Conservation (phyloP, 2,797 vertebrate genomes). For the Anguilla obscura region DNA sequence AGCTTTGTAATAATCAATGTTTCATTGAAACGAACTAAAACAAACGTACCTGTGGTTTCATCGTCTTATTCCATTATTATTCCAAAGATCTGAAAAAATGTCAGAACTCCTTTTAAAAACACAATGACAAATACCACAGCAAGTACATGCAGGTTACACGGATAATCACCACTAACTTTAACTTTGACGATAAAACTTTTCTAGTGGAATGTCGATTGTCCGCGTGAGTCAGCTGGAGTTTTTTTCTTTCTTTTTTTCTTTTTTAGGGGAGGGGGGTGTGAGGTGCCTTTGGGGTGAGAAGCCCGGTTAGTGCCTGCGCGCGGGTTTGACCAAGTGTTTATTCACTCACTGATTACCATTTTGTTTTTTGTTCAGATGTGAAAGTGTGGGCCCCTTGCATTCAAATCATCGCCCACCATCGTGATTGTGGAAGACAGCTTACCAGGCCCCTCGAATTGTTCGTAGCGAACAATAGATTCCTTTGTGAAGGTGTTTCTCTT, state of each 20-base stretch:
- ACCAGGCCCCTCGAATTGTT: constrained; percentile 81
- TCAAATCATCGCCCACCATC: constrained; percentile 81
- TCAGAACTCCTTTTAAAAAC: constrained; percentile 22
- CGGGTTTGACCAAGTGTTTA: constrained; percentile 63
- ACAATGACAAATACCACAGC: not conserved
- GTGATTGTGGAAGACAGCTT: constrained; percentile 86
- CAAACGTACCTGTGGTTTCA: constrained; percentile 25
- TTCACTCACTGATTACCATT: constrained; percentile 79
- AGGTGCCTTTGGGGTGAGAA: constrained; percentile 26
- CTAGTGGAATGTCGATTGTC: constrained; percentile 27
- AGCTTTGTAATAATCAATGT: constrained; percentile 15
- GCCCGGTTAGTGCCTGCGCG: constrained; percentile 36
- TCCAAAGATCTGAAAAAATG: constrained; percentile 28
- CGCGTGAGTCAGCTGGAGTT: constrained; percentile 26
- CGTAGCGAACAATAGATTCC: constrained; percentile 74
- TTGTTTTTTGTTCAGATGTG: constrained; percentile 75
- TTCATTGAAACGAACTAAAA: not conserved
- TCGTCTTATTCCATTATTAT: constrained; percentile 14
- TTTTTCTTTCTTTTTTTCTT: constrained; percentile 8
- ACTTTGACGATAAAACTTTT: constrained; percentile 31
- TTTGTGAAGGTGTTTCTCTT: constrained; percentile 86
- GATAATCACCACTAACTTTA: constrained; percentile 29
- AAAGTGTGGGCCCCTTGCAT: constrained; percentile 78
- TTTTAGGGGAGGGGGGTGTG: constrained; percentile 22
- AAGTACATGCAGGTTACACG: constrained; percentile 12